These are phyloP conservation scores for Bufotes viridis DNA, from an alignment of 2,797 vertebrate genomes.

Conservation along the genomic window DNA sequence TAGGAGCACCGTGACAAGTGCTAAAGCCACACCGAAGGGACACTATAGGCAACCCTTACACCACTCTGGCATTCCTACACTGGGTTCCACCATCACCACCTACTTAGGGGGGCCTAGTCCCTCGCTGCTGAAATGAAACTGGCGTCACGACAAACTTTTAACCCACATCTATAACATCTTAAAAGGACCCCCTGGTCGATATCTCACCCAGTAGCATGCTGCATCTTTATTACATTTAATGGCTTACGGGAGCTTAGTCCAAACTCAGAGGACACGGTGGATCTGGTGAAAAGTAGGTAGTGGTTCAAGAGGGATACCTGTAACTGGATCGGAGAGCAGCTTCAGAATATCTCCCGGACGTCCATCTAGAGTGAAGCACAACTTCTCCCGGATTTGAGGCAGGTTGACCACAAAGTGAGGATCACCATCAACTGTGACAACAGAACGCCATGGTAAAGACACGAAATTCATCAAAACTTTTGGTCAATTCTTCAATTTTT, in stretches of 20 bases:
- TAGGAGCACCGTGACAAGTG: too few relatives aligned
- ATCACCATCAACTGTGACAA: slow-evolving; percentile 82
- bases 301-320: slow-evolving; percentile 47
- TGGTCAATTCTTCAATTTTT: too few relatives aligned
- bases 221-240: background rate
- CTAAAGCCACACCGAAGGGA: too few relatives aligned
- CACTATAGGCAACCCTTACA: too few relatives aligned
- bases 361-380: slow-evolving; percentile 87
- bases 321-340: slow-evolving; percentile 78
- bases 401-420: slow-evolving; percentile 85
- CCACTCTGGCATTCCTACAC: too few relatives aligned
- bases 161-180: too few relatives aligned
- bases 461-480: background rate
- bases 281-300: background rate
- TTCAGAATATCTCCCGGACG: slow-evolving; percentile 77
- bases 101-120: too few relatives aligned
- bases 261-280: background rate
- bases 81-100: too few relatives aligned
- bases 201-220: too few relatives aligned
- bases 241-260: background rate
- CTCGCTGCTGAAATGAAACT: too few relatives aligned
- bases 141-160: too few relatives aligned
- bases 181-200: too few relatives aligned
- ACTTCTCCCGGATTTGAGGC: slow-evolving; percentile 74
- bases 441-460: background rate